Conservation (phyloP, 2,888 invertebrate genomes). For the Malacosoma neustria region DNA sequence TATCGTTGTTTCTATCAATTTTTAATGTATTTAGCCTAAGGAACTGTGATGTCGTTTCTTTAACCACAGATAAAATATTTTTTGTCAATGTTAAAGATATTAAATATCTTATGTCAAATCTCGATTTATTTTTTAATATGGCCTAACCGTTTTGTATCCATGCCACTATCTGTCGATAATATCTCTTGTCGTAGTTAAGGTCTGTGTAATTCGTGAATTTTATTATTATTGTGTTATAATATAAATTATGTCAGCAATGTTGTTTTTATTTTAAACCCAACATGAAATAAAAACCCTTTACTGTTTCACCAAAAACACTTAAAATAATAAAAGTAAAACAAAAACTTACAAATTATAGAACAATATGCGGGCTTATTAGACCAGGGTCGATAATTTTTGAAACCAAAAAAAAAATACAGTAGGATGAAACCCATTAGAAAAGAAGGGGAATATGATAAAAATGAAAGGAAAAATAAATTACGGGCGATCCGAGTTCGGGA, state of each 20-base stretch:
- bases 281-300: no score
- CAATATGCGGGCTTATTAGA: no score
- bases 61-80: no score
- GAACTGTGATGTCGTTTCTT: constrained; percentile 37
- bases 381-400: no score
- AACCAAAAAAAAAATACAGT: no score
- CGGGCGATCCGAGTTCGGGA: no score
- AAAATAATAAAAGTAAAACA: no score
- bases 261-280: constrained; percentile 20
- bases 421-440: no score
- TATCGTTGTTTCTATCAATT: constrained; percentile 21
- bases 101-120: constrained; percentile 41
- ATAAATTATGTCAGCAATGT: constrained; percentile 62
- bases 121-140: constrained; percentile 21
- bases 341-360: no score
- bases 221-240: constrained; percentile 53
- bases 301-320: no score
- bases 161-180: constrained; percentile 18
- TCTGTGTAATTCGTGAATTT: constrained; percentile 42
- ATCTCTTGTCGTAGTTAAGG: background rate
- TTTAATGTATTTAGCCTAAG: constrained; percentile 35
- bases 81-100: constrained; percentile 53
- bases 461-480: no score
- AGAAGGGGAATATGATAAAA: no score
- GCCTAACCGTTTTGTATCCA: constrained; percentile 30